Base-by-base conservation (phyloP, 2,113 vertebrate species). In the Nipponia nippon region DNA sequence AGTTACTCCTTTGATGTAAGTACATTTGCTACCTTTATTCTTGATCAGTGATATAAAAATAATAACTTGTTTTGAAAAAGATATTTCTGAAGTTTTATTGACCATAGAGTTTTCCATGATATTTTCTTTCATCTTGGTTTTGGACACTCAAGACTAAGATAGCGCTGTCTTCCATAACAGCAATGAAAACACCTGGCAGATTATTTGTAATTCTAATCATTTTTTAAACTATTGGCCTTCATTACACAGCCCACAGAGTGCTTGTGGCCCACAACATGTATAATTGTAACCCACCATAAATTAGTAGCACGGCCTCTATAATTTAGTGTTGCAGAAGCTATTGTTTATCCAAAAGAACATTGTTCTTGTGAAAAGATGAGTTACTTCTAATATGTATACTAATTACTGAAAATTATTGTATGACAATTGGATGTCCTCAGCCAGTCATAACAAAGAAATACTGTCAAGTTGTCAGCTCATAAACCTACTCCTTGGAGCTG, bases 121-220 rank as follows among this genome's bases (percentile, higher is more conserved):
- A 76, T 88, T 88, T 91, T 84, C 40, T 59, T 89, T 96, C 32
- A 42, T 75, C n/a, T 92, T 91, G 93, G 62, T 75, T 93, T 87
- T 94, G 78, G 81, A 96, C 49, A 52, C 23, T 82, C 53, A 78
- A n/a, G 56, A 81, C 86, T 91, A 79, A 82, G 63, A 93, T 83
- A 94, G 53, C 6, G 22, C 46, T 77, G 26, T 82, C 80, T 97
- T 95, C 92, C 47, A 77, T 78, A 97, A 90, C 70, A 92, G 52
- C 92, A 49, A 40, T 83, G 95, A 79, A 93, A 93, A 97, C 85
- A 97, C 89, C 93, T 98, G 93, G 91, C 67, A 97, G 95, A 97
- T 98, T 97, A 97, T 97, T 97, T 97, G 83, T 96, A 93, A 96
- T 96, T 96, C 89, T 91, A 95, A 97, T 97, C 94, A 96, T 73